Evolutionary conservation across 2,888 invertebrate genomes (phyloP).

Genomic region (Torymus auratus): DNA sequence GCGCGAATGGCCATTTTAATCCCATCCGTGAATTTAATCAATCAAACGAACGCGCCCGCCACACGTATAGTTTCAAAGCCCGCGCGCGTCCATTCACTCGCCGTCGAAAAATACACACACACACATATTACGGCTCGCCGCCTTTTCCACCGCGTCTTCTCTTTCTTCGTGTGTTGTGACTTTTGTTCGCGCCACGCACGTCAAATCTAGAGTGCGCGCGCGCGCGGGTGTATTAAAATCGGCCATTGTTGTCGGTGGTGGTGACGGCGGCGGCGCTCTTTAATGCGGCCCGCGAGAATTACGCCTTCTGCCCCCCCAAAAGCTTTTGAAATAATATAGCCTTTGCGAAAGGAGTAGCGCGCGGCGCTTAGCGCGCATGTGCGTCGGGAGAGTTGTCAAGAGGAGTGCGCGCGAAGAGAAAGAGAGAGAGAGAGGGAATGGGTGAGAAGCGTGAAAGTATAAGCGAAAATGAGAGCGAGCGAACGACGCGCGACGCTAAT

Average conservation of each 20-base stretch:
- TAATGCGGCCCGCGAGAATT: slow-evolving; percentile 62
- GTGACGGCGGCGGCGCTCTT: slow-evolving; percentile 53
- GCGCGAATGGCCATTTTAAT: neutral
- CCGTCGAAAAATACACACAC: neutral
- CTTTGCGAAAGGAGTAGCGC: slow-evolving; percentile 57
- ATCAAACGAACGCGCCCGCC: no score
- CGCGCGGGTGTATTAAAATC: slow-evolving; percentile 67
- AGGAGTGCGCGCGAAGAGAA: slow-evolving; percentile 1
- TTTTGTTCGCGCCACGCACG: slow-evolving; percentile 63
- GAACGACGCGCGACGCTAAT: no score
- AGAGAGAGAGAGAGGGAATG: neutral
- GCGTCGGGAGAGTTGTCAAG: slow-evolving; percentile 16
- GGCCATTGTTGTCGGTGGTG: slow-evolving; percentile 64
- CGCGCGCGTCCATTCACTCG: no score
- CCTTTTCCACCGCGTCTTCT: slow-evolving; percentile 25
- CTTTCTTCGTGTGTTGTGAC: slow-evolving; percentile 55
- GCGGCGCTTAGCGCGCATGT: slow-evolving; percentile 13
- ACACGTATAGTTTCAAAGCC: no score
- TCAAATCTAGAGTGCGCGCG: no score
- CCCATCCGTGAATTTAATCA: no score
- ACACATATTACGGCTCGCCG: no score
- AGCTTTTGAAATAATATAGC: slow-evolving; percentile 67
- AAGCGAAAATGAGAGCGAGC: no score
- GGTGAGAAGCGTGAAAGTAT: no score
- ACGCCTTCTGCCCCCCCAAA: slow-evolving; percentile 37